Conservation (phyloP, 2,797 vertebrate species). For the Erethizon dorsatum region DNA sequence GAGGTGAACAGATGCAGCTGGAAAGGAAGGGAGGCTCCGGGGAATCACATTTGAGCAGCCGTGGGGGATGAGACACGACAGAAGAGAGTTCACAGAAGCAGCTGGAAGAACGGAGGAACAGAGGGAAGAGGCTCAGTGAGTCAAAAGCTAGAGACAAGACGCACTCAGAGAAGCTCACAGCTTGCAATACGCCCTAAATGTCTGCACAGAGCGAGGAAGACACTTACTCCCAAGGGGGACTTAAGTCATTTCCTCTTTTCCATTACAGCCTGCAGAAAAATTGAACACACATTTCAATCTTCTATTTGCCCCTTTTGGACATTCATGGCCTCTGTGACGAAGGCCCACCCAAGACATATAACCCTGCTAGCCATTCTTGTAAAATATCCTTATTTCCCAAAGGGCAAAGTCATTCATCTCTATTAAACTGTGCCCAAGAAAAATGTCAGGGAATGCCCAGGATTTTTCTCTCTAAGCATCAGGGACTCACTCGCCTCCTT, state of each 20-base stretch:
- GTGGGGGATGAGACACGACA: slow-evolving; percentile 76
- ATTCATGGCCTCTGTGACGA: slow-evolving; percentile 47
- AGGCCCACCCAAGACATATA: slow-evolving; percentile 47
- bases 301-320: slow-evolving; percentile 16
- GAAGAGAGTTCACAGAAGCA: slow-evolving; percentile 79
- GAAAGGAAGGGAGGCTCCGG: slow-evolving; percentile 75
- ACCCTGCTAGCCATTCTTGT: neutral
- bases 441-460: neutral
- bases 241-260: slow-evolving; percentile 17
- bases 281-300: slow-evolving; percentile 32
- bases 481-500: neutral
- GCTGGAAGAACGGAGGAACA: slow-evolving; percentile 71
- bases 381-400: slow-evolving; percentile 27
- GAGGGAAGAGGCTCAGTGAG: slow-evolving; percentile 67
- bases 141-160: slow-evolving; percentile 76
- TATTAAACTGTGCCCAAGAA: slow-evolving; percentile 36
- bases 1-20: slow-evolving; percentile 84
- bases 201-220: slow-evolving; percentile 49
- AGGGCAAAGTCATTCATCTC: slow-evolving; percentile 43
- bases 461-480: neutral
- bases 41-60: slow-evolving; percentile 82
- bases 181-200: slow-evolving; percentile 64
- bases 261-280: slow-evolving; percentile 49
- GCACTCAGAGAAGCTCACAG: slow-evolving; percentile 69
- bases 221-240: slow-evolving; percentile 18